A percentile compares a stretch with the other conserved stretches of the same genome.
Conservation (phyloP, 1,140 invertebrate species). For the Brachionus angularis region DNA sequence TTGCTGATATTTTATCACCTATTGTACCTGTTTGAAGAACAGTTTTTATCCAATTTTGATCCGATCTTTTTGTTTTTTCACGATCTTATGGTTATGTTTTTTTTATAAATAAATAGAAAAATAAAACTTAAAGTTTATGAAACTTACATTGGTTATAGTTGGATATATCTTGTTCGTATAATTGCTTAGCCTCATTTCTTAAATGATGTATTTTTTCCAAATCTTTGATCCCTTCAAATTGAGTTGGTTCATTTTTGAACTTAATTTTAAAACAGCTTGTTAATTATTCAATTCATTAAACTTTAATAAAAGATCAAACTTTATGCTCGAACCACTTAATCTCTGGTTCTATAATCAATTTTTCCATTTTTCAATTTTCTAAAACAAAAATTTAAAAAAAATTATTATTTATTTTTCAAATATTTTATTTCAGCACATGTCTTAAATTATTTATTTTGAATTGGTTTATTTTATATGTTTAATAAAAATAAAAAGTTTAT, state of each 20-base stretch:
- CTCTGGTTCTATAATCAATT: conserved; percentile 1
- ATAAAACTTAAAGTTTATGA: conserved; percentile 47
- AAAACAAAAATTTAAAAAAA: conserved; percentile 10
- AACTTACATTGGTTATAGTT: conserved; percentile 59
- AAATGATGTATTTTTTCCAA: conserved; percentile 12
- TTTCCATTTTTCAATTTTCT: conserved; percentile 18
- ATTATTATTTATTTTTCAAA: too few species aligned
- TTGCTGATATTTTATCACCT: conserved; percentile 78
- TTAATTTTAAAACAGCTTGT: background rate
- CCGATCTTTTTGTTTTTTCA: conserved; percentile 53
- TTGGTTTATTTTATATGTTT: too few species aligned
- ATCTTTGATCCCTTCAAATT: conserved; percentile 15
- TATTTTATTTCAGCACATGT: conserved; percentile 37
- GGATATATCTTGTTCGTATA: conserved; percentile 61
- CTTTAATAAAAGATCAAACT: conserved; percentile 44
- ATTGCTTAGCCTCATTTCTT: conserved; percentile 28
- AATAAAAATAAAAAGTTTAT: too few species aligned
- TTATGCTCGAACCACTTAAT: conserved; percentile 27
- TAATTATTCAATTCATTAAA: too few species aligned
- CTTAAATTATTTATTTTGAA: background rate
- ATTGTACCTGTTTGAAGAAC: conserved; percentile 74
- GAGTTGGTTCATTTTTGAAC: conserved; percentile 32
- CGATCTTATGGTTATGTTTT: conserved; percentile 47
- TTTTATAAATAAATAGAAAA: conserved; percentile 18
- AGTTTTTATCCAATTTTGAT: conserved; percentile 70